phyloP scores from a whole-genome alignment of 2,797 vertebrate genomes.

The Margarornis squamiger region DNA sequence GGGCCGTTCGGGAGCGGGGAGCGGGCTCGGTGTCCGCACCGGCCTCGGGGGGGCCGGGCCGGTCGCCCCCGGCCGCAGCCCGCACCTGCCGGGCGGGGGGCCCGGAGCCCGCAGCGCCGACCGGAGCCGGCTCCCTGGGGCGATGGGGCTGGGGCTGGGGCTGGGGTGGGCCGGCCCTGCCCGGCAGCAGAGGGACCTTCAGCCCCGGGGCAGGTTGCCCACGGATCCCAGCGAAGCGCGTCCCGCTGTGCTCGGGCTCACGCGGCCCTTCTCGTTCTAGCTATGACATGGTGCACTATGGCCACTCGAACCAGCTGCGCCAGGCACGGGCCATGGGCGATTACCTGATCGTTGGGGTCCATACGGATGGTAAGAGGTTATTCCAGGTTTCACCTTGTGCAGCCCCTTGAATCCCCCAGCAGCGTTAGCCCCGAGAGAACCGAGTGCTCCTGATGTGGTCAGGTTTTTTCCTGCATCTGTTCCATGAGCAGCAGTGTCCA shows the following conservation, averaged over 20 bases:
- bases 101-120: accelerated
- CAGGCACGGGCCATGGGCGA: slow-evolving; percentile 95
- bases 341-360: slow-evolving; percentile 94
- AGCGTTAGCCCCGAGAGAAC: neutral
- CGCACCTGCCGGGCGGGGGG: neutral
- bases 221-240: too few relatives aligned
- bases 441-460: accelerated
- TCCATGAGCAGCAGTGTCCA: neutral
- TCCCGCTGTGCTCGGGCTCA: neutral
- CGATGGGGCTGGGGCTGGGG: too few relatives aligned
- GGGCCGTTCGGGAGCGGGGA: neutral
- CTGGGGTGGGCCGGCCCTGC: neutral
- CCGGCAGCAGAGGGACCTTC: neutral
- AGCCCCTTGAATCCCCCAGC: neutral
- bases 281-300: slow-evolving; percentile 98
- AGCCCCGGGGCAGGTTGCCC: neutral
- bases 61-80: neutral
- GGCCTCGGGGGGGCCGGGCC: neutral
- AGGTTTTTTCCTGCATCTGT: neutral
- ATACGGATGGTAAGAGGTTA: slow-evolving; percentile 87
- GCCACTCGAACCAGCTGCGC: slow-evolving; percentile 94
- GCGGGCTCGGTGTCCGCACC: neutral
- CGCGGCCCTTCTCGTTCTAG: slow-evolving; percentile 69
- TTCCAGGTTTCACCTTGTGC: neutral
- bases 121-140: accelerated